A percentile compares a stretch with the other conserved stretches of the same genome.
Evolutionary conservation across 2,797 vertebrate genomes (phyloP).

Genomic region (Acropternis orthonyx): DNA sequence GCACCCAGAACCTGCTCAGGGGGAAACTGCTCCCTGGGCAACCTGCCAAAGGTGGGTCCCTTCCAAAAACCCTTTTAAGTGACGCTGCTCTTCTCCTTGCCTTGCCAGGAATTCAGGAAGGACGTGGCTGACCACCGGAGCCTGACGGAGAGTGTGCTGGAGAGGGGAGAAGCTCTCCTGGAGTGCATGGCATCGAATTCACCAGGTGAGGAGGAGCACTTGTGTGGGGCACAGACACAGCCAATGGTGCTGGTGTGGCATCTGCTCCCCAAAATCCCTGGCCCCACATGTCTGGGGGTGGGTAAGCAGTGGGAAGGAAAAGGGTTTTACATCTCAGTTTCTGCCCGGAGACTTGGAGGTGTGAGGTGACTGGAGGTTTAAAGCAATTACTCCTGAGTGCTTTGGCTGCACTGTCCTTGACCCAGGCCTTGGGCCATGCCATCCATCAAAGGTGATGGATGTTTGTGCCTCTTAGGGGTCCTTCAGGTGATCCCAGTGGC

Average conservation of each 20-base stretch:
- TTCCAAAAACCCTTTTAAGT: background rate
- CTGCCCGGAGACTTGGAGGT: background rate
- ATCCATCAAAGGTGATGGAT: rapidly evolving
- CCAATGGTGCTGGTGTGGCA: rapidly evolving
- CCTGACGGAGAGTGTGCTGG: conserved; percentile 83
- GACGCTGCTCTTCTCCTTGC: background rate
- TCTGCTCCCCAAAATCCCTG: background rate
- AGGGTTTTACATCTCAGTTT: background rate
- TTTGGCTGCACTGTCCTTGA: background rate
- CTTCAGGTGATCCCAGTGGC: background rate
- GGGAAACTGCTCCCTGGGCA: background rate
- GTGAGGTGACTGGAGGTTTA: background rate
- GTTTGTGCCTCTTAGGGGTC: background rate
- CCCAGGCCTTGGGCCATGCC: rapidly evolving
- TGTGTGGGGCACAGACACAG: background rate
- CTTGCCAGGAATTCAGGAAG: conserved; percentile 84
- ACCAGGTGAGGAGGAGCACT: conserved; percentile 76
- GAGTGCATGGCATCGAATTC: conserved; percentile 81
- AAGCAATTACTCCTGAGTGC: rapidly evolving
- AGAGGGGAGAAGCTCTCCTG: conserved; percentile 85
- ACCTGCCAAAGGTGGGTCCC: background rate
- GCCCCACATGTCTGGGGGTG: rapidly evolving
- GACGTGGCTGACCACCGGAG: conserved; percentile 81
- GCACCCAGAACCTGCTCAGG: background rate
- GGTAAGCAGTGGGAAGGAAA: background rate